phyloP scores from a whole-genome alignment of 1,140 invertebrate species.

The Alviniconcha marisindica region DNA sequence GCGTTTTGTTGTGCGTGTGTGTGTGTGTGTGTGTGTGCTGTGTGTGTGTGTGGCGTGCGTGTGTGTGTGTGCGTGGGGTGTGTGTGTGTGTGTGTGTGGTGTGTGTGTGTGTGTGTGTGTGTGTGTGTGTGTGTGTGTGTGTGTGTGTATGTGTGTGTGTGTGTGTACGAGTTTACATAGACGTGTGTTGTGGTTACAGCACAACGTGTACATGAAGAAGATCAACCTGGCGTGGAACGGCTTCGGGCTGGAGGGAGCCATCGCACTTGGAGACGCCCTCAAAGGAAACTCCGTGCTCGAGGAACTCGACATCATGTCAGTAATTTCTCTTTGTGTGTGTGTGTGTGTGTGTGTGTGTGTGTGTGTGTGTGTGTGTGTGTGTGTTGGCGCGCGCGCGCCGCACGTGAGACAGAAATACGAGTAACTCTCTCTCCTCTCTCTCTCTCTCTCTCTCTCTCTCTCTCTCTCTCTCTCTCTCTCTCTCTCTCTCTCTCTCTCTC shows the following conservation, averaged over 20 bases:
- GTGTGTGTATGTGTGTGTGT: neutral
- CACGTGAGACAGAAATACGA: too few relatives aligned
- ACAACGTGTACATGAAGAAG: slow-evolving; percentile 72
- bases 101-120: too few relatives aligned
- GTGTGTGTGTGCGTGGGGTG: neutral
- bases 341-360: too few relatives aligned
- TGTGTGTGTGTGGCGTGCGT: too few relatives aligned
- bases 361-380: too few relatives aligned
- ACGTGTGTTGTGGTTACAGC: too few relatives aligned
- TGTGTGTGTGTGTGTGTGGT: slow-evolving; percentile 12
- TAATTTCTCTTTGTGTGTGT: neutral
- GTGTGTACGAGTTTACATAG: neutral
- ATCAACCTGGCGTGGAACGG: slow-evolving; percentile 76
- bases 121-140: too few relatives aligned
- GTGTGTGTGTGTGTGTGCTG: neutral
- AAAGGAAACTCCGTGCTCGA: slow-evolving; percentile 73
- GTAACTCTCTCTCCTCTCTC: too few relatives aligned
- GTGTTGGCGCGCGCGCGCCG: too few relatives aligned
- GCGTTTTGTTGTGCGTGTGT: neutral
- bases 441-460: too few relatives aligned
- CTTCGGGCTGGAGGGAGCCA: slow-evolving; percentile 72
- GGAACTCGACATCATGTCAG: slow-evolving; percentile 73
- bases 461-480: too few relatives aligned
- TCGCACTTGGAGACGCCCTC: slow-evolving; percentile 71
- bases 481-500: too few relatives aligned